Evolutionary conservation across 2,888 invertebrate species (phyloP).

Genomic region (Diarsia dahlii): DNA sequence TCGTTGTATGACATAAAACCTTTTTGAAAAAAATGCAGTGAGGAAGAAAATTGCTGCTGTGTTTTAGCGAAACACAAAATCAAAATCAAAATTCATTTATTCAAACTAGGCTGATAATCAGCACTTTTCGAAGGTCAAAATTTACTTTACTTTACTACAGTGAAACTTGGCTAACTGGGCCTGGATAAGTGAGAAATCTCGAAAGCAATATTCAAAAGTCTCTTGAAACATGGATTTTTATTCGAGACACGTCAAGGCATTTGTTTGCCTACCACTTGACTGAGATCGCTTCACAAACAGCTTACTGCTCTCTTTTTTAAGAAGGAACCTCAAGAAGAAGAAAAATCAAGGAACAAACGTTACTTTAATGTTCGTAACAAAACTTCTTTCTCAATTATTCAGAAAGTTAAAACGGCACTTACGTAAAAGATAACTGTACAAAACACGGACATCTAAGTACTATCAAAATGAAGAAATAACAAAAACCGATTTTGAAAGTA

Average conservation of each 20-base stretch:
- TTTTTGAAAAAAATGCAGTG: not conserved
- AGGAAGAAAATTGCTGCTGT: not conserved
- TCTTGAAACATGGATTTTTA: conserved; percentile 26
- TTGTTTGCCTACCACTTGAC: conserved; percentile 32
- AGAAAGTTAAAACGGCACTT: not conserved
- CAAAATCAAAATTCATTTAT: no score
- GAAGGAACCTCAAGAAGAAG: no score
- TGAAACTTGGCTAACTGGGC: no score
- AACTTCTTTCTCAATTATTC: not conserved
- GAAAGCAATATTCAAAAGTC: no score
- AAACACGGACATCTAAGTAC: not conserved
- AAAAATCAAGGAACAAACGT: no score
- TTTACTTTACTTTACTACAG: no score
- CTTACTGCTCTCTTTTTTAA: conserved; percentile 18
- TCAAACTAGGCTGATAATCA: no score
- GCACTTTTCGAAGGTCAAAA: no score
- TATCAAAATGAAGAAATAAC: not conserved
- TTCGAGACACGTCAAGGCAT: conserved; percentile 18
- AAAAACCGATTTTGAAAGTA: not conserved
- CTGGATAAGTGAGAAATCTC: no score
- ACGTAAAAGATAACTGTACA: not conserved
- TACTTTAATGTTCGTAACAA: not conserved
- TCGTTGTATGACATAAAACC: not conserved
- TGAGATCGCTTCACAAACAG: conserved; percentile 28
- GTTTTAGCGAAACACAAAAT: conserved; percentile 6